Conservation (phyloP, 2,888 invertebrate species). For the Oligia fasciuncula region DNA sequence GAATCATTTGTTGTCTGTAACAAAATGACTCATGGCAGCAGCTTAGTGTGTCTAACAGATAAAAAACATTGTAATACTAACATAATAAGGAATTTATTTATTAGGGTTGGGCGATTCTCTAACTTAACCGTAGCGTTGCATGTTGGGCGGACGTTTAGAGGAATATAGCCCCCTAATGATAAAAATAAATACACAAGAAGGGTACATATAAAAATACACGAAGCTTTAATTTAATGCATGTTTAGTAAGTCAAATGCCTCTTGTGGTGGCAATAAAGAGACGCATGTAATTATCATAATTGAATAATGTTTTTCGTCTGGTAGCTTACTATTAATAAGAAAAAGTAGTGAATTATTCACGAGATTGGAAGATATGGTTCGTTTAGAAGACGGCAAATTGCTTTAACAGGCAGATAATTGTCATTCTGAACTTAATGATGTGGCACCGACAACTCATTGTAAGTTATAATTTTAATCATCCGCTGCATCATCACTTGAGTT, state of each 20-base stretch:
- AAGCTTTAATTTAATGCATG: conserved; percentile 43
- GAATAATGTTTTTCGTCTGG: conserved; percentile 68
- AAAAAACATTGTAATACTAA: conserved; percentile 65
- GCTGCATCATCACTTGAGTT: conserved; percentile 84
- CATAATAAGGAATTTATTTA: conserved; percentile 8
- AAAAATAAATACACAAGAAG: not conserved
- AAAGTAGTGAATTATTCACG: conserved; percentile 59
- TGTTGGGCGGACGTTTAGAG: conserved; percentile 29
- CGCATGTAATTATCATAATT: conserved; percentile 37
- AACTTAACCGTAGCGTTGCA: conserved; percentile 35
- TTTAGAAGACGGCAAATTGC: conserved; percentile 88
- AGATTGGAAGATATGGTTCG: conserved; percentile 58
- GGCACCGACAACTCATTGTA: conserved; percentile 86
- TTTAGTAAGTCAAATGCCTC: conserved; percentile 21
- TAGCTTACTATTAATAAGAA: conserved; percentile 30
- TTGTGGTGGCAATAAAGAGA: conserved; percentile 10
- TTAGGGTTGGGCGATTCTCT: conserved; percentile 11
- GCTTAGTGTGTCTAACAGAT: conserved; percentile 56
- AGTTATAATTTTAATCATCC: conserved; percentile 74
- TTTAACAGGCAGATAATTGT: conserved; percentile 77
- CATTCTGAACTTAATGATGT: conserved; percentile 83
- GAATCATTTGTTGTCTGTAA: conserved; percentile 18
- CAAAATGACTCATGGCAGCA: conserved; percentile 42
- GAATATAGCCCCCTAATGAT: not conserved
- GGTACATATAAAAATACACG: conserved; percentile 3